A percentile compares a stretch with the other conserved stretches of the same genome.
These are phyloP conservation scores for Philopedon plagiatum DNA, from an alignment of 2,888 invertebrate genomes.

Conservation along the genomic window DNA sequence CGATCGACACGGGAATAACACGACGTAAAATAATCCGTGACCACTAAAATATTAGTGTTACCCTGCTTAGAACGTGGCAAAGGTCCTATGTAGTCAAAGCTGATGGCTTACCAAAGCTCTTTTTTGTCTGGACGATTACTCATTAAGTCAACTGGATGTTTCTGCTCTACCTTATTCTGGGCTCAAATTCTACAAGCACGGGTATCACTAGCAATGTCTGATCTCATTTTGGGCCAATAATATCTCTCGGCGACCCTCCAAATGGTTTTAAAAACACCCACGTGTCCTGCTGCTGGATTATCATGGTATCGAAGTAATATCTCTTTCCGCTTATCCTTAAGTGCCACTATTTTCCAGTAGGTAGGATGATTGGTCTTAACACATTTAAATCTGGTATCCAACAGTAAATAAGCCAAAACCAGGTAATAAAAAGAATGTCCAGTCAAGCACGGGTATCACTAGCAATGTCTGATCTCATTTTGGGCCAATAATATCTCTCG, in stretches of 20 bases:
- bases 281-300: slow-evolving; percentile 3
- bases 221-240: too few relatives aligned
- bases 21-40: slow-evolving; percentile 35
- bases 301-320: slow-evolving; percentile 23
- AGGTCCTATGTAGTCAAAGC: slow-evolving; percentile 30
- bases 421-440: too few relatives aligned
- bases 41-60: slow-evolving; percentile 24
- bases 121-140: slow-evolving; percentile 19
- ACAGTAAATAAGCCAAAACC: too few relatives aligned
- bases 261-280: slow-evolving; percentile 7
- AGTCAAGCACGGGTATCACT: too few relatives aligned
- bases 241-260: slow-evolving; percentile 1
- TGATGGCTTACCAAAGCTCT: slow-evolving; percentile 30
- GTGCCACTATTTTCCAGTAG: slow-evolving; percentile 36
- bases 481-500: too few relatives aligned
- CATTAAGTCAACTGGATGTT: slow-evolving; percentile 2
- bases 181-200: slow-evolving; percentile 29
- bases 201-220: too few relatives aligned
- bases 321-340: slow-evolving; percentile 22
- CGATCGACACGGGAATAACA: slow-evolving; percentile 24
- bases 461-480: too few relatives aligned
- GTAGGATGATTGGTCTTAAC: background rate
- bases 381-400: too few relatives aligned
- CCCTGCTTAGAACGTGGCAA: slow-evolving; percentile 16
- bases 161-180: slow-evolving; percentile 28